Percentiles rank a stretch among this genome's conserved stretches.
These are phyloP conservation scores for Trypoxylon attenuatum DNA, from an alignment of 2,888 invertebrate genomes.

Conservation along the genomic window DNA sequence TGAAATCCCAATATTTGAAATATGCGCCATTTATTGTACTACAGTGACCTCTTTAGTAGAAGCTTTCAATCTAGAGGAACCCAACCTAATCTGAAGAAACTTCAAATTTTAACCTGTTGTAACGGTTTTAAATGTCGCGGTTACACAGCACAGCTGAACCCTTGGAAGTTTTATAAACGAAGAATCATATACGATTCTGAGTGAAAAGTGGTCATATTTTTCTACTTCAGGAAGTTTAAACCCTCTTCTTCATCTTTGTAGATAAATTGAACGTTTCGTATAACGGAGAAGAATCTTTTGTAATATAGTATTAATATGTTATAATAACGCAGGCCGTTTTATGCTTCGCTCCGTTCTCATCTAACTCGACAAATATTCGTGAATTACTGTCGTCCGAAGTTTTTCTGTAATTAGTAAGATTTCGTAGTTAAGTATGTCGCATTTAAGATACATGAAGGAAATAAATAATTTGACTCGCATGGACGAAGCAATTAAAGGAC, in stretches of 20 bases:
- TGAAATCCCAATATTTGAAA: too few species aligned
- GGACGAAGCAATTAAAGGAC: constrained; percentile 88
- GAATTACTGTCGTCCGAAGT: background rate
- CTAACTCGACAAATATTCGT: background rate
- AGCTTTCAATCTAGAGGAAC: too few species aligned
- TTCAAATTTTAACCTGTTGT: too few species aligned
- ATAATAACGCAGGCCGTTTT: background rate
- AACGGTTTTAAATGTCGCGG: constrained; percentile 41
- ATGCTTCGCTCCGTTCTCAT: background rate
- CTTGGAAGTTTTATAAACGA: background rate
- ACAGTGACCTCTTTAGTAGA: too few species aligned
- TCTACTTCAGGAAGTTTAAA: background rate
- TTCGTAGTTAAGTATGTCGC: constrained; percentile 78
- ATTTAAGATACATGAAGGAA: constrained; percentile 88
- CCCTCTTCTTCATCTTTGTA: background rate
- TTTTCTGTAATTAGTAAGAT: background rate
- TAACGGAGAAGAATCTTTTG: background rate
- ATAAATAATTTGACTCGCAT: constrained; percentile 85
- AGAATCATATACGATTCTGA: constrained; percentile 1
- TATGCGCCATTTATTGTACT: too few species aligned
- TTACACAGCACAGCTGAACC: constrained; percentile 11
- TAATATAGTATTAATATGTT: background rate
- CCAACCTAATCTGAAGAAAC: too few species aligned
- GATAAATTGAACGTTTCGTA: background rate
- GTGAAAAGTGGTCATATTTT: constrained; percentile 4